Evolutionary conservation across 2,113 vertebrate genomes (phyloP).

Genomic region (Sebastes schlegelii): DNA sequence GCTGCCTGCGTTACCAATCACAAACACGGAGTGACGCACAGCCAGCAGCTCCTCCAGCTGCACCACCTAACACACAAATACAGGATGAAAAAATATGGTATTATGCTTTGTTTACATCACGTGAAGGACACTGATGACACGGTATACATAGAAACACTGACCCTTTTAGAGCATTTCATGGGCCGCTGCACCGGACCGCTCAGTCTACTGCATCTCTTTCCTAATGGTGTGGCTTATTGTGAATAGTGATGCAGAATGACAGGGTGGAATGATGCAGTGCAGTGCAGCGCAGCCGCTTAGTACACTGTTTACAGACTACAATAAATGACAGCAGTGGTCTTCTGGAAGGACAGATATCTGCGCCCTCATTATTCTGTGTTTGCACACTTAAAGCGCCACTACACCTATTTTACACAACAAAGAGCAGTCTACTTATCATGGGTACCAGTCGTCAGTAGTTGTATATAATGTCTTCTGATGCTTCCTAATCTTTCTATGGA

Average conservation of each 20-base stretch:
- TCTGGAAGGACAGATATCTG: slow-evolving; percentile 40
- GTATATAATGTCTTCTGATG: neutral
- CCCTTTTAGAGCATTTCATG: slow-evolving; percentile 16
- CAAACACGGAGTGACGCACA: slow-evolving; percentile 95
- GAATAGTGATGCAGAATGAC: slow-evolving; percentile 26
- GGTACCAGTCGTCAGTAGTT: neutral
- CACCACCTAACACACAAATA: slow-evolving; percentile 86
- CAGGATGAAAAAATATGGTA: neutral
- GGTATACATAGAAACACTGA: neutral
- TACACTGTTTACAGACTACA: slow-evolving; percentile 27
- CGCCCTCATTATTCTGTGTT: slow-evolving; percentile 21
- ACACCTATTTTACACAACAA: neutral
- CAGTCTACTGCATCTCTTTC: slow-evolving; percentile 7
- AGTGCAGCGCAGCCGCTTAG: slow-evolving; percentile 40
- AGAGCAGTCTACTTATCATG: neutral
- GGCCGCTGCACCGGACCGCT: neutral
- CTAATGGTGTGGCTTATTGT: slow-evolving; percentile 11
- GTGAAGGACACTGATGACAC: neutral
- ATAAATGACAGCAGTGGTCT: slow-evolving; percentile 32
- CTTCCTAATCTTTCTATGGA: neutral
- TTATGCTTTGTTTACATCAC: neutral
- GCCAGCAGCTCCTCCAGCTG: slow-evolving; percentile 95
- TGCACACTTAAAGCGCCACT: slow-evolving; percentile 27
- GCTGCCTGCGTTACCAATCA: slow-evolving; percentile 92
- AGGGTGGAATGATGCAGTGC: slow-evolving; percentile 22